Evolutionary conservation across 2,888 invertebrate genomes (phyloP).

Genomic region (Ceramica pisi): DNA sequence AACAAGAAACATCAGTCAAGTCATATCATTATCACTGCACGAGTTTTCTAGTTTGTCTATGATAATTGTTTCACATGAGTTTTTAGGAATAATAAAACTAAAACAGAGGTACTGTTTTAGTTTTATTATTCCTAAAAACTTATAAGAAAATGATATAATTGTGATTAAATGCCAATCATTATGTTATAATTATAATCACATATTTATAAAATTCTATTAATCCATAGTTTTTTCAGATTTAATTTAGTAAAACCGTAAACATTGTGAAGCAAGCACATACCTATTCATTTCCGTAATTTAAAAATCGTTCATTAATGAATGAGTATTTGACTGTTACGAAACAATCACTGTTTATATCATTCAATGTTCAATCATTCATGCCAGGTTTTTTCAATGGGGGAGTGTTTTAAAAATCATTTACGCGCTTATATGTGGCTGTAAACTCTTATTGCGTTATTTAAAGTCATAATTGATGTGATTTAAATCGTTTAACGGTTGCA

Average conservation of each 20-base stretch:
- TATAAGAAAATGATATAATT: no score
- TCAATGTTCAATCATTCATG: constrained; percentile 58
- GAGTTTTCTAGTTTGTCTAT: constrained; percentile 47
- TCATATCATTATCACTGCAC: constrained; percentile 25
- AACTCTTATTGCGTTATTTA: constrained; percentile 5
- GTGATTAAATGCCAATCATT: background rate
- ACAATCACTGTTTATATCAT: constrained; percentile 59
- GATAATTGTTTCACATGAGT: background rate
- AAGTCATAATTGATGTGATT: constrained; percentile 15
- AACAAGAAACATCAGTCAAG: constrained; percentile 63
- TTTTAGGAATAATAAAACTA: background rate
- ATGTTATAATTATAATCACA: background rate
- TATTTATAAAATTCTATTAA: background rate
- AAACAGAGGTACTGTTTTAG: no score
- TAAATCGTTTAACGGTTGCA: constrained; percentile 6
- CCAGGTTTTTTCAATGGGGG: constrained; percentile 50
- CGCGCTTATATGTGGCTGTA: constrained; percentile 18
- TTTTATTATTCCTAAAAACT: background rate
- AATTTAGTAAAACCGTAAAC: constrained; percentile 37
- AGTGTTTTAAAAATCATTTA: constrained; percentile 39
- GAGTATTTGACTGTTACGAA: constrained; percentile 29
- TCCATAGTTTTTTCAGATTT: background rate
- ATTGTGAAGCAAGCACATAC: background rate
- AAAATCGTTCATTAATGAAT: constrained; percentile 45
- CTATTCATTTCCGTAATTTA: constrained; percentile 54